A percentile compares a stretch with the other conserved stretches of the same genome.
These are phyloP conservation scores for Machimus rusticus DNA, from an alignment of 2,888 invertebrate species.

Conservation along the genomic window DNA sequence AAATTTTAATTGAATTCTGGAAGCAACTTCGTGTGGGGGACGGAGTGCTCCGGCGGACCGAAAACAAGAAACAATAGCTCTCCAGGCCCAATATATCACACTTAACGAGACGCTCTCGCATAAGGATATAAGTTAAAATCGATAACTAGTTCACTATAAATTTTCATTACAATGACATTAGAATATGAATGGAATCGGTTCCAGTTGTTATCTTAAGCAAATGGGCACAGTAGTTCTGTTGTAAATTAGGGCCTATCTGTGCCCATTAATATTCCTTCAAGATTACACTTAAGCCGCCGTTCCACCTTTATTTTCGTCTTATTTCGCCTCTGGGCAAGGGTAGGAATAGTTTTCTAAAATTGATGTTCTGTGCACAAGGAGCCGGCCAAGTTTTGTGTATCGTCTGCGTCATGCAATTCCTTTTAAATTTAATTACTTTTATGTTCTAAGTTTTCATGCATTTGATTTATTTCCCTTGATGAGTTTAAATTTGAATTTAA, in stretches of 20 bases:
- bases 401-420: not conserved
- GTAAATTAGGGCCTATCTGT: slow-evolving; percentile 18
- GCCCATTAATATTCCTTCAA: slow-evolving; percentile 20
- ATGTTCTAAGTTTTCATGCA: not conserved
- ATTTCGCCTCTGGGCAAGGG: not conserved
- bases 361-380: not conserved
- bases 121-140: not conserved
- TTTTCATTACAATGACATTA: slow-evolving; percentile 36
- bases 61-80: not conserved
- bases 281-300: not conserved
- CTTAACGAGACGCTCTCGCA: not conserved
- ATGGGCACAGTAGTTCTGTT: slow-evolving; percentile 14
- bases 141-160: slow-evolving; percentile 23
- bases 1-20: not conserved
- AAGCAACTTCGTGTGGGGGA: not conserved
- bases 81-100: not conserved
- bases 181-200: slow-evolving; percentile 28
- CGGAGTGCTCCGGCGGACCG: not conserved
- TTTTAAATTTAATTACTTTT: not conserved
- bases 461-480: not conserved
- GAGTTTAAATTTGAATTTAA: not conserved
- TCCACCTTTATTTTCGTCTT: slow-evolving; percentile 1
- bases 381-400: not conserved
- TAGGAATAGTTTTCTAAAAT: not conserved
- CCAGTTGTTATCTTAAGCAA: slow-evolving; percentile 25